Base-by-base conservation (phyloP, 1,140 invertebrate species). In the Rhopalosiphum maidis region DNA sequence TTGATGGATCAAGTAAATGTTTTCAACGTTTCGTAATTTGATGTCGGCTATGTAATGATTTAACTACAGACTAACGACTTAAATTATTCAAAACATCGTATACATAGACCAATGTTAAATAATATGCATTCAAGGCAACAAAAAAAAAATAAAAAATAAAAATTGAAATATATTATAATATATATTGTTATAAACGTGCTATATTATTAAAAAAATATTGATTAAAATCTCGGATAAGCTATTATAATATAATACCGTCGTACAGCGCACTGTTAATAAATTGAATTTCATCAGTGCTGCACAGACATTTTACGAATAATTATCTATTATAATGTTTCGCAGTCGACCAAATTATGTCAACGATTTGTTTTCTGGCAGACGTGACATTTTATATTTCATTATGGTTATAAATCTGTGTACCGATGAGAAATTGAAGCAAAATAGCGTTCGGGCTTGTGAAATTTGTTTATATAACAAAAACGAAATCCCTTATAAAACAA, bases 1-100 rank as follows among this genome's bases (percentile, higher is more conserved):
- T 87, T 48, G 86, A 87, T 87, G 48, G 30, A 48, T 87, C 86
- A n/a, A 43, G 85, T 46, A 30, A 87, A 87, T 87, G 43, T 87
- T 87, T 87, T 48, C 86, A 48, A 48, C 43, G 30, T 11, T 86
- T 86, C 23, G 11, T 46, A 43, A 86, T 86, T 86, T 25, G 23
- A 86, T 46, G 3, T 30, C 1, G 23, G 85, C 41, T 3, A 25
- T 37, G 21, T 86, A 46, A 86, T 41, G 83, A 43, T 86, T 86
- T 86, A 86, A 86, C 41, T 9, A n/a, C n/a, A 77, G 37, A 85
- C 8, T 86, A 41, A 86, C 1, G 41, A 46, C 41, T 30, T 46
- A 43, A 25, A n/a, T 82, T 86, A 77, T n/a, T 43, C 46, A 18
- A 46, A 46, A 86, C 25, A 25, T 3, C 7, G 15, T 18, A 6